A percentile compares a stretch with the other conserved stretches of the same genome.
phyloP scores from a whole-genome alignment of 2,113 vertebrate species.

The Ophiodon elongatus region DNA sequence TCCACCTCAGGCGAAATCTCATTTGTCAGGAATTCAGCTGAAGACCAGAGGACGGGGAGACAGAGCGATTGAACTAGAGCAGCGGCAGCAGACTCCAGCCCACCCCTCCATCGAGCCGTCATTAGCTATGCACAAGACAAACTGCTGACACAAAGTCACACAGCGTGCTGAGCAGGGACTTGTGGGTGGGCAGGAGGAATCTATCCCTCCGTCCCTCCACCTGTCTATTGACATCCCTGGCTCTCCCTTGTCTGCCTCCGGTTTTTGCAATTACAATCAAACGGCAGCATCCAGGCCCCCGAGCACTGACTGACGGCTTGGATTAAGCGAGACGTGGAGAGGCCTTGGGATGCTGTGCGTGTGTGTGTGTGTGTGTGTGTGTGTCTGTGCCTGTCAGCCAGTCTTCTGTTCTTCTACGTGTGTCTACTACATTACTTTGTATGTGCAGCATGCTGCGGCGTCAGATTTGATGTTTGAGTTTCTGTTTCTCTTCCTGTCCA shows the following conservation, averaged over 20 bases:
- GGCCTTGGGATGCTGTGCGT: constrained; percentile 68
- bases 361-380: constrained; percentile 52
- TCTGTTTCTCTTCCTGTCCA: constrained; percentile 41
- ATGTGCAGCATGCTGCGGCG: constrained; percentile 58
- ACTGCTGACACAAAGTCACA: constrained; percentile 91
- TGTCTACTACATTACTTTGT: constrained; percentile 58
- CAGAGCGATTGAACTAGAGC: constrained; percentile 49
- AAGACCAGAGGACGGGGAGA: constrained; percentile 73
- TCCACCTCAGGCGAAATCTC: constrained; percentile 79
- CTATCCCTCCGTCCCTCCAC: constrained; percentile 72
- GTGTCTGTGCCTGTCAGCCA: constrained; percentile 65
- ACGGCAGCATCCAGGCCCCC: constrained; percentile 76
- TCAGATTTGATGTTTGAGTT: constrained; percentile 57
- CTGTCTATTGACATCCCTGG: constrained; percentile 74
- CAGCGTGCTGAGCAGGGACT: constrained; percentile 73
- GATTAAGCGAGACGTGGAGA: constrained; percentile 74
- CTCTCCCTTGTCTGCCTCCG: constrained; percentile 74
- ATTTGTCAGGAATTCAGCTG: constrained; percentile 86
- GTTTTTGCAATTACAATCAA: constrained; percentile 86
- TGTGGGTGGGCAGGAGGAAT: constrained; percentile 75
- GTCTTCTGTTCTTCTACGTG: constrained; percentile 46
- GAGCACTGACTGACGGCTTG: constrained; percentile 77
- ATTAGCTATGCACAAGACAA: constrained; percentile 93
- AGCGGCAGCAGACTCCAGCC: constrained; percentile 40
- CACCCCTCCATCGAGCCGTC: constrained; percentile 68